phyloP scores from a whole-genome alignment of 2,888 invertebrate species.

The Meteorus cinctellus region DNA sequence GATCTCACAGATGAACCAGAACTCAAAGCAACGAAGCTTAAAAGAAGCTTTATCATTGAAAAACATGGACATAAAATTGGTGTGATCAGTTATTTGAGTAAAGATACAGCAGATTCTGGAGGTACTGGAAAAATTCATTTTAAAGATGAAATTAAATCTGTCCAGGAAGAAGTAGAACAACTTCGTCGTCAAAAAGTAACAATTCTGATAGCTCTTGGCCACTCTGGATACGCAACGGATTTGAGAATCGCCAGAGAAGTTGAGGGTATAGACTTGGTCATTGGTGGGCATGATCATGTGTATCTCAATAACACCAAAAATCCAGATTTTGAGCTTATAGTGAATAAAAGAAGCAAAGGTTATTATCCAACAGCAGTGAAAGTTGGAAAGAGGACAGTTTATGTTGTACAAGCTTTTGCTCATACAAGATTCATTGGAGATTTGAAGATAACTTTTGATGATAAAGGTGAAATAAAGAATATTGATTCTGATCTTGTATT shows the following conservation, averaged over 20 bases:
- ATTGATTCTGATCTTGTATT: conserved; percentile 79
- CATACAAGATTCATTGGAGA: too few species aligned
- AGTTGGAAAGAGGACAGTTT: too few species aligned
- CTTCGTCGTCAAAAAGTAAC: conserved; percentile 81
- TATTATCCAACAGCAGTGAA: too few species aligned
- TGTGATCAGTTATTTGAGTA: conserved; percentile 90
- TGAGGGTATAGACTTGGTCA: conserved; percentile 87
- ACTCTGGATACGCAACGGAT: conserved; percentile 88
- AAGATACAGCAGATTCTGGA: conserved; percentile 79
- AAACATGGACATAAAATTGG: conserved; percentile 82
- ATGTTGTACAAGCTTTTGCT: too few species aligned
- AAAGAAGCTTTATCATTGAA: conserved; percentile 80
- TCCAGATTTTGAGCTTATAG: conserved; percentile 74
- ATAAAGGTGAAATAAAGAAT: too few species aligned
- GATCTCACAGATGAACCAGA: conserved; percentile 80
- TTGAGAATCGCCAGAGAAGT: conserved; percentile 84
- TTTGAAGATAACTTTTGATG: too few species aligned
- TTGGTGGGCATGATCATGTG: conserved; percentile 94
- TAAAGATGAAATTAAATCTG: conserved; percentile 81
- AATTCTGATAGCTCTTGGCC: conserved; percentile 91
- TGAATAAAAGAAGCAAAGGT: too few species aligned
- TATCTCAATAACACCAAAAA: conserved; percentile 85
- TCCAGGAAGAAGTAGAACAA: conserved; percentile 79
- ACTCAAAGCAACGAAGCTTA: conserved; percentile 76
- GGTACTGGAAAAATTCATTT: conserved; percentile 71